Conservation (phyloP, 2,888 invertebrate species). For the Listrodromus nycthemerus region DNA sequence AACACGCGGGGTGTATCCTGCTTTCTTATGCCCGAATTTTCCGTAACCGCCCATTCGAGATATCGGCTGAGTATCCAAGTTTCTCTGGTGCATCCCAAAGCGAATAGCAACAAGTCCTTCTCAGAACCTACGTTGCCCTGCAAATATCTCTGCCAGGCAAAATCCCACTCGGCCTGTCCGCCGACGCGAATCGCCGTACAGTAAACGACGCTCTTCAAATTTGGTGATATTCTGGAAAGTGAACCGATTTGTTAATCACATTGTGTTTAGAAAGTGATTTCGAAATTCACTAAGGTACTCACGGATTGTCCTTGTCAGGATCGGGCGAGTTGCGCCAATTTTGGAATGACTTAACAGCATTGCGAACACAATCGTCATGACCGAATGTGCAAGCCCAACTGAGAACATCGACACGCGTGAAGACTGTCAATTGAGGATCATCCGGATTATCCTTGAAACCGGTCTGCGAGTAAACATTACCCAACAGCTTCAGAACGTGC, state of each 20-base stretch:
- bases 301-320: slow-evolving; percentile 92
- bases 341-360: slow-evolving; percentile 90
- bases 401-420: slow-evolving; percentile 90
- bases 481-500: slow-evolving; percentile 89
- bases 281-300: slow-evolving; percentile 80
- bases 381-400: slow-evolving; percentile 92
- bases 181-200: slow-evolving; percentile 94
- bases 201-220: slow-evolving; percentile 93
- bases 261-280: neutral
- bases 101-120: slow-evolving; percentile 90
- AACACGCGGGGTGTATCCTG: slow-evolving; percentile 93
- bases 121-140: slow-evolving; percentile 93
- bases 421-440: slow-evolving; percentile 89
- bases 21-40: slow-evolving; percentile 91
- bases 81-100: slow-evolving; percentile 93
- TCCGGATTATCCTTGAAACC: slow-evolving; percentile 88
- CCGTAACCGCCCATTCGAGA: slow-evolving; percentile 90
- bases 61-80: slow-evolving; percentile 93
- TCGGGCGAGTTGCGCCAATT: slow-evolving; percentile 91
- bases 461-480: slow-evolving; percentile 88
- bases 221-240: slow-evolving; percentile 90
- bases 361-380: slow-evolving; percentile 90
- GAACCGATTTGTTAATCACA: neutral
- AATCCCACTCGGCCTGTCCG: slow-evolving; percentile 94
- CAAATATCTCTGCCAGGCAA: slow-evolving; percentile 92